Evolutionary conservation across 2,888 invertebrate genomes (phyloP).

Genomic region (Agrochola circellaris): DNA sequence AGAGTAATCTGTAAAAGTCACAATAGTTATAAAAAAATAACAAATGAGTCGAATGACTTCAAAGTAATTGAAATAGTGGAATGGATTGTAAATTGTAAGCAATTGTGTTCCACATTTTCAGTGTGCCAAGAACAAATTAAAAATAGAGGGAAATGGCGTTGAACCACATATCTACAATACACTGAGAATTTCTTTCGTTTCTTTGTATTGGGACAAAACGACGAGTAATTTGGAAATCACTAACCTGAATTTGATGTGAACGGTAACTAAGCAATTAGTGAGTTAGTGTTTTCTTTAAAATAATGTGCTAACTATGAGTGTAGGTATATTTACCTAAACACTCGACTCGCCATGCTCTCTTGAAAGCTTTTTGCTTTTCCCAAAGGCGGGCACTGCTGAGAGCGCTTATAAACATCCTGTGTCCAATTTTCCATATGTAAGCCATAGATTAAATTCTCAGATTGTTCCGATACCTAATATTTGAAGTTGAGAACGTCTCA

Average conservation of each 20-base stretch:
- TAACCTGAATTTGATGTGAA: slow-evolving; percentile 41
- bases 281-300: slow-evolving; percentile 4
- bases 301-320: neutral
- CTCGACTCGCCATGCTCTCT: neutral
- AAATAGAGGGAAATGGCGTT: slow-evolving; percentile 26
- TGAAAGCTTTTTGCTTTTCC: neutral
- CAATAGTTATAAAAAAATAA: slow-evolving; percentile 11
- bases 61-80: slow-evolving; percentile 32
- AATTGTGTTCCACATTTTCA: slow-evolving; percentile 39
- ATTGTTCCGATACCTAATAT: too few species aligned
- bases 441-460: neutral
- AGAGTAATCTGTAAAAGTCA: slow-evolving; percentile 2
- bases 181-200: slow-evolving; percentile 13
- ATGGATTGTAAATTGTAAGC: slow-evolving; percentile 36
- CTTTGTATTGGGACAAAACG: slow-evolving; percentile 21
- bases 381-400: neutral
- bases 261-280: slow-evolving; percentile 8
- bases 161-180: slow-evolving; percentile 23
- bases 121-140: slow-evolving; percentile 33
- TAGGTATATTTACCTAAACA: neutral
- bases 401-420: neutral
- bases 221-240: slow-evolving; percentile 44
- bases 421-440: neutral
- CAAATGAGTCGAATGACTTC: slow-evolving; percentile 10
- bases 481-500: neutral